Percentiles rank a stretch among this genome's conserved stretches.
These are phyloP conservation scores for Pyrocephalus nanus DNA, from an alignment of 2,797 vertebrate genomes.

Conservation along the genomic window DNA sequence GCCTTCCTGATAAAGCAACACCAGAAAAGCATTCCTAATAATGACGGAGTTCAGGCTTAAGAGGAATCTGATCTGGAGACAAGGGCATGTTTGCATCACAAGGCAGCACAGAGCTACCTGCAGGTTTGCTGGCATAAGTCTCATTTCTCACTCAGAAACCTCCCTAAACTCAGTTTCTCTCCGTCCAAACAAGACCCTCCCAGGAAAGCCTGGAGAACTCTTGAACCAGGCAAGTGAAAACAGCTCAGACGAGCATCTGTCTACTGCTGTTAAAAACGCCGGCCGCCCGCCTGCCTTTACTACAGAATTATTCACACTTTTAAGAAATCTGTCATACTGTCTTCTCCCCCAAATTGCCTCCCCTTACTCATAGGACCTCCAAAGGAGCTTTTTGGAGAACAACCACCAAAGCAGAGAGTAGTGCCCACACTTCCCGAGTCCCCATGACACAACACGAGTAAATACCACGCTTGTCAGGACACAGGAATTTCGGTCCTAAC, in stretches of 20 bases:
- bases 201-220: neutral
- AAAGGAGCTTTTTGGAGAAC: neutral
- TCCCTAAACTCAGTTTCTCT: neutral
- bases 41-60: neutral
- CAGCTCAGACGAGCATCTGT: neutral
- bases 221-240: neutral
- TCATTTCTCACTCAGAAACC: neutral
- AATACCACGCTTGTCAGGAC: neutral
- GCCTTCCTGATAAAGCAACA: neutral
- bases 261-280: neutral
- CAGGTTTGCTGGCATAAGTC: neutral
- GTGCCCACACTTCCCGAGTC: neutral
- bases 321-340: neutral
- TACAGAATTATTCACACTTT: neutral
- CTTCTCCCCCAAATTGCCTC: neutral
- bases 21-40: neutral
- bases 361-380: neutral
- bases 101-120: neutral
- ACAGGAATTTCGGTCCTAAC: neutral
- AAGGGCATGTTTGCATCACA: accelerated
- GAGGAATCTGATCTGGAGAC: neutral
- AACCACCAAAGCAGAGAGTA: neutral
- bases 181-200: neutral
- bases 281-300: neutral
- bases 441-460: neutral